Evolutionary conservation across 1,140 invertebrate species (phyloP).

Genomic region (Hyles vespertilio): DNA sequence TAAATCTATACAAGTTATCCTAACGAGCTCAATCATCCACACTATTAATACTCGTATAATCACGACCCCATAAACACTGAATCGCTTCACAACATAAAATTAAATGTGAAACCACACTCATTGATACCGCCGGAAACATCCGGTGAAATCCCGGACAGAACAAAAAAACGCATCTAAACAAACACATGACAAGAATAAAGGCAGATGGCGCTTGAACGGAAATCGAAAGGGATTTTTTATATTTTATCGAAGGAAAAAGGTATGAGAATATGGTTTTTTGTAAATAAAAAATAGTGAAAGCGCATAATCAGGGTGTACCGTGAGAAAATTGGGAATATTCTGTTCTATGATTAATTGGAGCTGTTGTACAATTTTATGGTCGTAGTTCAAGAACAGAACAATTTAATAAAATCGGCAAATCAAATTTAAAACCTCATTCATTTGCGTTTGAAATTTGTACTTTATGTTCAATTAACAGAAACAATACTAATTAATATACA

Average conservation of each 20-base stretch:
- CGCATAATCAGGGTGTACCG: conserved; percentile 27
- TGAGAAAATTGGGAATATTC: conserved; percentile 21
- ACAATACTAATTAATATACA: too few species aligned
- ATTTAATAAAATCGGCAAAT: too few species aligned
- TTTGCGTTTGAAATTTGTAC: too few species aligned
- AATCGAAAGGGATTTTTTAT: conserved; percentile 70
- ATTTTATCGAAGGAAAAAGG: conserved; percentile 46
- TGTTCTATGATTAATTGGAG: too few species aligned
- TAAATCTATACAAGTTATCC: too few species aligned
- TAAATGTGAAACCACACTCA: conserved; percentile 36
- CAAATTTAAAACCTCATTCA: too few species aligned
- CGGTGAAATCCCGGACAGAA: conserved; percentile 52
- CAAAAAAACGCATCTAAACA: conserved; percentile 57
- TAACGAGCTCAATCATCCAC: too few species aligned
- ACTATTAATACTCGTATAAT: too few species aligned
- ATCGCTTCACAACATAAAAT: conserved; percentile 17
- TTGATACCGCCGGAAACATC: conserved; percentile 36
- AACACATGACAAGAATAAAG: conserved; percentile 61
- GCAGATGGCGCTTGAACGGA: conserved; percentile 69
- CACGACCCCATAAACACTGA: background rate
- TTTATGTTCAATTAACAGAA: too few species aligned
- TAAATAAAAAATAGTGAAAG: conserved; percentile 53
- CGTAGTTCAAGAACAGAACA: too few species aligned
- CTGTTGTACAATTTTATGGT: too few species aligned
- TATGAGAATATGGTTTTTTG: conserved; percentile 46